Conservation (phyloP, 1,140 invertebrate genomes). For the Ceratina calcarata region DNA sequence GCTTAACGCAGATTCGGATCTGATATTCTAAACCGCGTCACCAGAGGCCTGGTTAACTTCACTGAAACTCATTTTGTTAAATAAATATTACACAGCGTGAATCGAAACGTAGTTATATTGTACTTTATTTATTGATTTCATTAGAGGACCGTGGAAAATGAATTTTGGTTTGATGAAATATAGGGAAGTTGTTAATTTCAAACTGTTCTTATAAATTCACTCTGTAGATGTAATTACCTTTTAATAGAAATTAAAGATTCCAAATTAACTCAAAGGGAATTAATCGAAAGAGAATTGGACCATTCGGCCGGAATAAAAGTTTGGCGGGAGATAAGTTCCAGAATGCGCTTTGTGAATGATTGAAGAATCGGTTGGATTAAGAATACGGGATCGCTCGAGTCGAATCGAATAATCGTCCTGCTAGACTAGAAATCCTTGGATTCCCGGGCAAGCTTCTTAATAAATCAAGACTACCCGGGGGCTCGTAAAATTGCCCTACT, state of each 20-base stretch:
- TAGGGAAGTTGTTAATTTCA: too few species aligned
- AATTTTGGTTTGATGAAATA: too few species aligned
- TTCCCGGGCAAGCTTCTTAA: slow-evolving; percentile 4
- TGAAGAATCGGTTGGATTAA: neutral
- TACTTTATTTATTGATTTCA: too few species aligned
- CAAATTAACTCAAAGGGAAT: too few species aligned
- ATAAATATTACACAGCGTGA: neutral
- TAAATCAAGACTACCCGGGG: slow-evolving; percentile 7
- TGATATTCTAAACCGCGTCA: neutral
- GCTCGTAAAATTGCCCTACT: slow-evolving; percentile 22
- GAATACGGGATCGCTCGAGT: neutral
- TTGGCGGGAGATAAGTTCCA: neutral
- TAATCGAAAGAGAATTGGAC: too few species aligned
- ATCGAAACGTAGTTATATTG: too few species aligned
- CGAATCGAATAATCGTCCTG: neutral
- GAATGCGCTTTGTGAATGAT: neutral
- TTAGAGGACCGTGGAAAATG: too few species aligned
- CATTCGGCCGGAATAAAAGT: neutral
- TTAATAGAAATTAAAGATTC: too few species aligned
- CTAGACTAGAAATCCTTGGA: neutral
- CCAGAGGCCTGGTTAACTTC: neutral
- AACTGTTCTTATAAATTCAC: too few species aligned
- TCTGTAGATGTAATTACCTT: too few species aligned
- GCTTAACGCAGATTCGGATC: neutral
- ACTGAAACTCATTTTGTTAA: neutral